Conservation (phyloP, 2,797 vertebrate species). For the Phoeniculus purpureus region DNA sequence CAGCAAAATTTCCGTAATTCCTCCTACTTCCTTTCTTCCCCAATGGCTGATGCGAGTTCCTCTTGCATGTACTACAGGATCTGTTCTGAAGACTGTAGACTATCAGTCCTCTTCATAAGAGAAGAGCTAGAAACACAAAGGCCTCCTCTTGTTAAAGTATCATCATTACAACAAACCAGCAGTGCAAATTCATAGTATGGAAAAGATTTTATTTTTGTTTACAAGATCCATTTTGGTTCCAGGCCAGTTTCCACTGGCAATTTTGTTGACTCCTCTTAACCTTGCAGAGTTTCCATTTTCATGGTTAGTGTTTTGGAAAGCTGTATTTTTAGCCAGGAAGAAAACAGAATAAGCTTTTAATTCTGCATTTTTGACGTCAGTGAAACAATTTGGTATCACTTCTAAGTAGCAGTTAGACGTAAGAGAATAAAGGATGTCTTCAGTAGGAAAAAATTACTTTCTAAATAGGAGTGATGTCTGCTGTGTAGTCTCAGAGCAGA, state of each 20-base stretch:
- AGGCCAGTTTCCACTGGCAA: conserved; percentile 5
- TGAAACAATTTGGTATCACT: conserved; percentile 48
- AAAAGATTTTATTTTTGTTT: conserved; percentile 12
- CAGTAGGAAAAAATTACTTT: neutral
- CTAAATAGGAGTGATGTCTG: conserved; percentile 19
- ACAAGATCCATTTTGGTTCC: neutral
- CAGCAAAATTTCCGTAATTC: neutral
- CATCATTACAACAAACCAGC: neutral
- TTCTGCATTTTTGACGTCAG: conserved; percentile 53
- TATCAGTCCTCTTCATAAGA: neutral
- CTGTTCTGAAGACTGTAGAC: neutral
- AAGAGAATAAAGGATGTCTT: conserved; percentile 49
- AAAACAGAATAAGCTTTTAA: conserved; percentile 25
- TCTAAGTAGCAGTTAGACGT: conserved; percentile 31
- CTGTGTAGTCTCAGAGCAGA: neutral
- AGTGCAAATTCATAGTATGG: neutral
- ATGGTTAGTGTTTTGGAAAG: conserved; percentile 17
- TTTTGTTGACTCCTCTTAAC: conserved; percentile 25
- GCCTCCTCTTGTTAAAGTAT: neutral
- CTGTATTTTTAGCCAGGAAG: conserved; percentile 29
- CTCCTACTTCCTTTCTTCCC: neutral
- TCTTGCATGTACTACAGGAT: neutral
- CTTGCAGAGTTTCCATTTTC: conserved; percentile 55
- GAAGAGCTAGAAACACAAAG: neutral
- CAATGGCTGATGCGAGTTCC: neutral